These are phyloP conservation scores for Cassiopea andromeda DNA, from an alignment of 30 jellyfish, hydroid and myxozoan genomes.

Conservation along the genomic window DNA sequence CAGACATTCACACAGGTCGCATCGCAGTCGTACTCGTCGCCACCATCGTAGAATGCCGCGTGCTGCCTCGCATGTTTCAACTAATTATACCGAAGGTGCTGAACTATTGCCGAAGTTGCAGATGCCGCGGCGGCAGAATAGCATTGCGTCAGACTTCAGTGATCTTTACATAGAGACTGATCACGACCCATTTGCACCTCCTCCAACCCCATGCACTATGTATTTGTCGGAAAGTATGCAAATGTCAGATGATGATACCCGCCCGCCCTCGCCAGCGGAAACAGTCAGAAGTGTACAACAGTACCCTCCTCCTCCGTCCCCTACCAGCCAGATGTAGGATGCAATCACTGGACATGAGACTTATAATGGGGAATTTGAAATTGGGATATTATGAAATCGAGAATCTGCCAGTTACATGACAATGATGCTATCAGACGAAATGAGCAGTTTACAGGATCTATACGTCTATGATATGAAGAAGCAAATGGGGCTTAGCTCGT, in stretches of 20 bases:
- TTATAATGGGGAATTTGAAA: too few relatives aligned
- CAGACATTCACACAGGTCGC: constrained; percentile 71
- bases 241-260: constrained; percentile 78
- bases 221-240: constrained; percentile 75
- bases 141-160: constrained; percentile 54
- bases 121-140: constrained; percentile 50
- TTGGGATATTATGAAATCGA: too few relatives aligned
- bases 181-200: constrained; percentile 78
- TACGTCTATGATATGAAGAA: too few relatives aligned
- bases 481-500: too few relatives aligned
- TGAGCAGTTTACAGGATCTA: too few relatives aligned
- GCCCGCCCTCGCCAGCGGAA: constrained; percentile 88
- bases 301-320: constrained; percentile 99
- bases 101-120: constrained; percentile 68
- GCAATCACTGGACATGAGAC: not conserved
- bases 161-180: constrained; percentile 62
- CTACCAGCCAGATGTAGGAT: constrained; percentile 86
- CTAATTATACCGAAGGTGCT: constrained; percentile 58
- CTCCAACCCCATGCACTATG: constrained; percentile 93
- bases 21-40: constrained; percentile 62
- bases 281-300: constrained; percentile 83
- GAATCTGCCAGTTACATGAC: too few relatives aligned
- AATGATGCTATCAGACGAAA: too few relatives aligned
- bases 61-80: constrained; percentile 52
- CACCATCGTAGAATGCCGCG: constrained; percentile 74